phyloP scores from a whole-genome alignment of 30 jellyfish, hydroid and myxozoan genomes.

The Sanderia malayensis region DNA sequence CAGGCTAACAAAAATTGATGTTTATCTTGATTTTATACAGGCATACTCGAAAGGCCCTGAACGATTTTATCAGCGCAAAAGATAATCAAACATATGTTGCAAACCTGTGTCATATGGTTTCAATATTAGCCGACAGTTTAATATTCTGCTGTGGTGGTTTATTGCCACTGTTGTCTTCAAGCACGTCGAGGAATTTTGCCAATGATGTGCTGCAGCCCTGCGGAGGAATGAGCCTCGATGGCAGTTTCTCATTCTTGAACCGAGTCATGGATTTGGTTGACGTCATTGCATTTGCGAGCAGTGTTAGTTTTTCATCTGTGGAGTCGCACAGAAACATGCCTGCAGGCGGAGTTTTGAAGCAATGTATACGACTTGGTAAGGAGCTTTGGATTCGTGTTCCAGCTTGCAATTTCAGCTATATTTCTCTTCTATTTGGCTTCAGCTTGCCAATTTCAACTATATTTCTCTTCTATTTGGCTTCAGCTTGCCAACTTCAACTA shows the following conservation, averaged over 20 bases:
- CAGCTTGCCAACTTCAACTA: too few species aligned
- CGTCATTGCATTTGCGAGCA: constrained; percentile 86
- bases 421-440: too few species aligned
- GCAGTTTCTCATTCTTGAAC: constrained; percentile 85
- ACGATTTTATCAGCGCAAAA: constrained; percentile 79
- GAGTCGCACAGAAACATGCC: constrained; percentile 95
- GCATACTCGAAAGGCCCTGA: constrained; percentile 85
- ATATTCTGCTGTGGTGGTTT: constrained; percentile 97
- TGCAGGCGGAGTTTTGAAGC: constrained; percentile 96
- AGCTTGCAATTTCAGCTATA: too few species aligned
- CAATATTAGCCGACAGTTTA: constrained; percentile 91
- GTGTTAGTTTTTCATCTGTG: constrained; percentile 80
- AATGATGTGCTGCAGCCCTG: constrained; percentile 94
- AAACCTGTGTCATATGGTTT: constrained; percentile 95
- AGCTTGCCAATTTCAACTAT: too few species aligned
- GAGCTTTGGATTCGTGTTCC: not conserved
- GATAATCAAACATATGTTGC: constrained; percentile 73
- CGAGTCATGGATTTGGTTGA: constrained; percentile 89
- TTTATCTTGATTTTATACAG: too few species aligned
- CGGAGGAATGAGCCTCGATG: constrained; percentile 96
- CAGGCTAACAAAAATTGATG: too few species aligned
- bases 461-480: too few species aligned
- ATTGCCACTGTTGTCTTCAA: constrained; percentile 90
- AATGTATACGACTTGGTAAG: constrained; percentile 91
- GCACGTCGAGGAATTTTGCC: constrained; percentile 88